These are phyloP conservation scores for Ennomos erosarius DNA, from an alignment of 2,888 invertebrate genomes.

Conservation along the genomic window DNA sequence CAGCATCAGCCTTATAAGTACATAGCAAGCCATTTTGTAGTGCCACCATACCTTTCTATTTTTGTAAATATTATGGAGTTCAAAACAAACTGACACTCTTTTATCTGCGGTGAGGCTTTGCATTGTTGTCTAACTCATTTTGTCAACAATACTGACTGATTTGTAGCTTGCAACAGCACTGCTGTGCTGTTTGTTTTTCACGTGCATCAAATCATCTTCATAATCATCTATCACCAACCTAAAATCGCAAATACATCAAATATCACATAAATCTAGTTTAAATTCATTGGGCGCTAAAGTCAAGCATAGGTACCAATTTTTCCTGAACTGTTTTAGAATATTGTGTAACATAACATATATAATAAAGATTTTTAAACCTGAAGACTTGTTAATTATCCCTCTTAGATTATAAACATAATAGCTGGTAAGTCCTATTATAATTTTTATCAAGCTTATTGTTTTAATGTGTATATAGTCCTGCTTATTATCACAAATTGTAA, in stretches of 20 bases:
- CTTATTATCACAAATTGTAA: conserved; percentile 29
- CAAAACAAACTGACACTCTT: conserved; percentile 14
- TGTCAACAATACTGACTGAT: conserved; percentile 3
- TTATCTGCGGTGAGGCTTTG: background rate
- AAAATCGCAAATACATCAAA: background rate
- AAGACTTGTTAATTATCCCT: conserved; percentile 39
- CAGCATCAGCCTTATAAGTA: conserved; percentile 21
- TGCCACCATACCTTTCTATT: conserved; percentile 12
- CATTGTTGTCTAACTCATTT: conserved; percentile 8
- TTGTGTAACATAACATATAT: conserved; percentile 24
- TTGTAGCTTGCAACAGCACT: background rate
- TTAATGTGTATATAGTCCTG: conserved; percentile 2
- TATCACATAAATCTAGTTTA: background rate
- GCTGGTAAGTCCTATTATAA: conserved; percentile 27
- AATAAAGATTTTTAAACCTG: conserved; percentile 36
- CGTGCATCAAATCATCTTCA: conserved; percentile 5
- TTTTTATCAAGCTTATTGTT: background rate
- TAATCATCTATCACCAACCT: background rate
- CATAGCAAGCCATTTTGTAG: conserved; percentile 32
- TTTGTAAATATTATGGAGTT: conserved; percentile 35
- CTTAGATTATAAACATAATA: conserved; percentile 16
- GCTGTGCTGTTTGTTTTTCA: conserved; percentile 20
- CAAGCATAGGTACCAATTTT: background rate
- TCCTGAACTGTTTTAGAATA: conserved; percentile 4
- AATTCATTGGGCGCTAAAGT: conserved; percentile 1